A percentile compares a stretch with the other conserved stretches of the same genome.
These are phyloP conservation scores for Ectemnius cavifrons DNA, from an alignment of 2,888 invertebrate genomes.

Conservation along the genomic window DNA sequence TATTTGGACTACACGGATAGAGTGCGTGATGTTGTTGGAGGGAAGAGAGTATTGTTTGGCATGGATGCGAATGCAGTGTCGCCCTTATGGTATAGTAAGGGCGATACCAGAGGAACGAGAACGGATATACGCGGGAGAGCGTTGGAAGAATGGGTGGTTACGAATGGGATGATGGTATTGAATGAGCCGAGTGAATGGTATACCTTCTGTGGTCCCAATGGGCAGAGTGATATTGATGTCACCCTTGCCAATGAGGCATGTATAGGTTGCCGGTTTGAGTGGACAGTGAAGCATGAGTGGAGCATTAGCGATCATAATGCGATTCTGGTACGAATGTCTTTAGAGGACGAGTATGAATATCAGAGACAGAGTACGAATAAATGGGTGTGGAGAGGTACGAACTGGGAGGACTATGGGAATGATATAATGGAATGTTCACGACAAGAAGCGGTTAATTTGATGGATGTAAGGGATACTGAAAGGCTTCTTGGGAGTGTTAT, in stretches of 20 bases:
- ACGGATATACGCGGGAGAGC: too few relatives aligned
- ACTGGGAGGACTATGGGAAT: conserved; percentile 8
- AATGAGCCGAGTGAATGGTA: conserved; percentile 19
- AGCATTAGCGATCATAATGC: conserved; percentile 16
- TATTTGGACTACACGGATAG: conserved; percentile 19
- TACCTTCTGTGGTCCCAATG: background rate
- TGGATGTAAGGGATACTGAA: too few relatives aligned
- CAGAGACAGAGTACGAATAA: background rate
- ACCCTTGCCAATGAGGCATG: background rate
- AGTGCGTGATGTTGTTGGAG: background rate
- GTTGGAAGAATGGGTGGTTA: too few relatives aligned
- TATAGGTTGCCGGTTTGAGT: too few relatives aligned
- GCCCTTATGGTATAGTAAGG: too few relatives aligned
- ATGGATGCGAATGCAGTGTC: too few relatives aligned
- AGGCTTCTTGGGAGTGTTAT: too few relatives aligned
- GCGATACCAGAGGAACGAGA: too few relatives aligned
- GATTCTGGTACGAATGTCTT: background rate
- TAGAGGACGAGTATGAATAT: background rate
- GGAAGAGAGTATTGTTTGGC: too few relatives aligned
- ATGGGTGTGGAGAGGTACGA: background rate
- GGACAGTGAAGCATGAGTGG: background rate
- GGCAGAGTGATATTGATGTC: conserved; percentile 21
- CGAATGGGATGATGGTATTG: conserved; percentile 53
- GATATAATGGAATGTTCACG: background rate
- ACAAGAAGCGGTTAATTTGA: background rate